phyloP scores from a whole-genome alignment of 2,113 vertebrate genomes.

The Saccopteryx bilineata region DNA sequence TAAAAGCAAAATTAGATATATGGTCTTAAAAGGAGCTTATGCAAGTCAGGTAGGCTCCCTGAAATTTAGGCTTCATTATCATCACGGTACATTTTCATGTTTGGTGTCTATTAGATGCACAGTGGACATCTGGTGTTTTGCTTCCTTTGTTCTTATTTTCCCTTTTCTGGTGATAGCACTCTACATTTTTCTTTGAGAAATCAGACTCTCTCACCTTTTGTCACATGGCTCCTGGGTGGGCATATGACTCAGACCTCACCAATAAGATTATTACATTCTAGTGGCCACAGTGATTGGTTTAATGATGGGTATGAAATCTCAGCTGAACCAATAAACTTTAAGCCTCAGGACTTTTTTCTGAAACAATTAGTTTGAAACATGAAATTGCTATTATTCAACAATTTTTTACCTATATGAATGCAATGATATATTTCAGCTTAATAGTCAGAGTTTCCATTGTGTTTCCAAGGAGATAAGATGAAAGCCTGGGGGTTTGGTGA shows the following conservation, averaged over 20 bases:
- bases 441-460: neutral
- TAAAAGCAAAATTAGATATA: neutral
- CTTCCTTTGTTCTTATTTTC: neutral
- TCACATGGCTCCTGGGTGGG: neutral
- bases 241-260: neutral
- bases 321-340: neutral
- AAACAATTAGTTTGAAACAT: neutral
- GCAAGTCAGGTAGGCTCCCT: neutral
- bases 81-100: neutral
- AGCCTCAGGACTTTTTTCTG: neutral
- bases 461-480: neutral
- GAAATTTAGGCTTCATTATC: neutral
- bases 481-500: neutral
- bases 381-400: neutral
- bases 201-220: conserved; percentile 17
- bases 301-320: neutral
- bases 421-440: neutral
- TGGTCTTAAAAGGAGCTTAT: neutral
- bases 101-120: neutral
- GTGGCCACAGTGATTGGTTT: neutral
- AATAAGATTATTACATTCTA: neutral
- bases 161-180: neutral
- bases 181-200: conserved; percentile 15
- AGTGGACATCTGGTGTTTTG: neutral
- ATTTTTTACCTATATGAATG: neutral